A percentile compares a stretch with the other conserved stretches of the same genome.
These are phyloP conservation scores for Gastrophysa polygoni DNA, from an alignment of 2,888 invertebrate genomes.

Conservation along the genomic window DNA sequence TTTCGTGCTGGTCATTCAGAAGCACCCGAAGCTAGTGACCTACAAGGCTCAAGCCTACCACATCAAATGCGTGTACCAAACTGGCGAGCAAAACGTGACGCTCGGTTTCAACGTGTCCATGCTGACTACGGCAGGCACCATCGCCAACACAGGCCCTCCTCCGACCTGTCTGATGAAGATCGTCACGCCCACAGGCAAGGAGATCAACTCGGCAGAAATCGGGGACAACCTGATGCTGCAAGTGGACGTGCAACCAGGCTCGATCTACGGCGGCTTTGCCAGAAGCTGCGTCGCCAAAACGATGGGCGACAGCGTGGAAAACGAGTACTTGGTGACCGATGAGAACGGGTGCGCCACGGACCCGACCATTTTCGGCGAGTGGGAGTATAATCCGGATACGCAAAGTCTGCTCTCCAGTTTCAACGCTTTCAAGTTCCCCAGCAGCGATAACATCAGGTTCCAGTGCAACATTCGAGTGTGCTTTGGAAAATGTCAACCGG, in stretches of 20 bases:
- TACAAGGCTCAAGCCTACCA: slow-evolving; percentile 95
- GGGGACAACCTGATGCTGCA: slow-evolving; percentile 83
- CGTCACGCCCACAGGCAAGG: slow-evolving; percentile 83
- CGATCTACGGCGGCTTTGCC: slow-evolving; percentile 93
- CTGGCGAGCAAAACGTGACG: slow-evolving; percentile 90
- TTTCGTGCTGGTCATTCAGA: slow-evolving; percentile 93
- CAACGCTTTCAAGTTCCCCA: slow-evolving; percentile 94
- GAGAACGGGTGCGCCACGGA: slow-evolving; percentile 94
- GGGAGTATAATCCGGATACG: slow-evolving; percentile 87
- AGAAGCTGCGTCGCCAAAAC: slow-evolving; percentile 93
- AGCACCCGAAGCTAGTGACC: slow-evolving; percentile 94
- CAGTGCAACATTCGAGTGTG: slow-evolving; percentile 95
- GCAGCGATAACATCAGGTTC: slow-evolving; percentile 92
- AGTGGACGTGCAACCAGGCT: slow-evolving; percentile 57
- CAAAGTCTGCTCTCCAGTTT: slow-evolving; percentile 87
- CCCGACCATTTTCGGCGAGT: slow-evolving; percentile 90
- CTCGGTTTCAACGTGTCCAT: slow-evolving; percentile 94
- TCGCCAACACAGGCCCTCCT: slow-evolving; percentile 93
- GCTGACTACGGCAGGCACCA: slow-evolving; percentile 93
- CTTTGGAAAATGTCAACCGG: slow-evolving; percentile 94
- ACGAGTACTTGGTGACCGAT: slow-evolving; percentile 91
- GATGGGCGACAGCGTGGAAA: slow-evolving; percentile 85
- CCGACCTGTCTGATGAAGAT: slow-evolving; percentile 93
- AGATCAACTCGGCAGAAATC: slow-evolving; percentile 90
- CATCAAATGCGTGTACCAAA: slow-evolving; percentile 94